phyloP scores from a whole-genome alignment of 2,113 vertebrate species.

The Sapajus apella region DNA sequence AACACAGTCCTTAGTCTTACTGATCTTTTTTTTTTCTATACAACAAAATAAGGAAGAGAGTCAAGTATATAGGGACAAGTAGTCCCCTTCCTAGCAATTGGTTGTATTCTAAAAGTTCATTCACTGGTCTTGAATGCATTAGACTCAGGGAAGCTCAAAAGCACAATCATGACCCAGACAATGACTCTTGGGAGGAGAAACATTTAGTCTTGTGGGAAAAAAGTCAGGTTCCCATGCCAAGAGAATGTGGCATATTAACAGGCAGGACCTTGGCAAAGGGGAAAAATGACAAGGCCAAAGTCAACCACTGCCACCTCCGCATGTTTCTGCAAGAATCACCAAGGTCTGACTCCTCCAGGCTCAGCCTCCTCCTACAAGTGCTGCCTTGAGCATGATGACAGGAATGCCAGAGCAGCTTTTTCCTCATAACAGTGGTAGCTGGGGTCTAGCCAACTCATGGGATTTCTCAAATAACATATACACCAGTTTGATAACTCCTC shows the following conservation, averaged over 20 bases:
- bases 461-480: neutral
- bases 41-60: neutral
- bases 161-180: neutral
- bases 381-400: neutral
- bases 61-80: neutral
- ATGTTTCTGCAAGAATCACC: neutral
- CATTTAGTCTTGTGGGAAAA: neutral
- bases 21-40: neutral
- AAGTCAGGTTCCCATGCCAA: neutral
- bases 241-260: neutral
- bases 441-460: neutral
- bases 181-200: neutral
- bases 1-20: neutral
- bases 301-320: too few species aligned
- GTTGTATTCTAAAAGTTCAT: neutral
- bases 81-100: neutral
- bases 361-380: neutral
- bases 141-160: neutral
- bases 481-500: neutral
- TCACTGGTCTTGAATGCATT: neutral
- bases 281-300: neutral
- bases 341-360: neutral
- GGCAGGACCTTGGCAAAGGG: neutral
- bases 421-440: neutral
- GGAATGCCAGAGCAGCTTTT: rapidly evolving